These are phyloP conservation scores for Holothuria glaberrima DNA, from an alignment of 35 echinoderm and acorn worm genomes.

Conservation along the genomic window DNA sequence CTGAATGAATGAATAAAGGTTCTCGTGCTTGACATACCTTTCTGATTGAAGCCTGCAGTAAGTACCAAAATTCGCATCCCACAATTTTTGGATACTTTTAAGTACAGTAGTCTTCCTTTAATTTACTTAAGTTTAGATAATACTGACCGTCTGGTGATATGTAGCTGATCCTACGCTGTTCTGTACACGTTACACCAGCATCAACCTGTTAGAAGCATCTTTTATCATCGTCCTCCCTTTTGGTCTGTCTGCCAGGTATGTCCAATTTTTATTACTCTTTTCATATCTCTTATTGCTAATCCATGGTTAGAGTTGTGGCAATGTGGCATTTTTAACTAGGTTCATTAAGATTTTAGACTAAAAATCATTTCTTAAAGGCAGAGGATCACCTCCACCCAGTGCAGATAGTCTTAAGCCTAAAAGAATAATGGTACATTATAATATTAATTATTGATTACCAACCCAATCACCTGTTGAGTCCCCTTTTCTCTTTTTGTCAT, in stretches of 20 bases:
- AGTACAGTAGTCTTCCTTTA: too few relatives aligned
- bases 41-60: too few relatives aligned
- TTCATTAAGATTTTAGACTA: background rate
- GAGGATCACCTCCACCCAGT: background rate
- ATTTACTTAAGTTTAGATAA: too few relatives aligned
- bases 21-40: too few relatives aligned
- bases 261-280: conserved; percentile 11
- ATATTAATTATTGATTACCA: background rate
- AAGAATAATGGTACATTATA: background rate
- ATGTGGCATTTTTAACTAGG: background rate
- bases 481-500: background rate
- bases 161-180: too few relatives aligned
- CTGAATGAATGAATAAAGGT: too few relatives aligned
- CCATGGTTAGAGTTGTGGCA: background rate
- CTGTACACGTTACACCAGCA: conserved; percentile 22
- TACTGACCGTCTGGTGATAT: too few relatives aligned
- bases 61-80: too few relatives aligned
- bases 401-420: background rate
- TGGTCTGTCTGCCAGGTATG: conserved; percentile 1
- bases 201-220: conserved; percentile 11
- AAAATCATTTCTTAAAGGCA: background rate
- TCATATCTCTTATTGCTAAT: conserved; percentile 9
- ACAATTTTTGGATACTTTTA: too few relatives aligned
- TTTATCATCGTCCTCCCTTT: conserved; percentile 19
- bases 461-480: background rate